These are phyloP conservation scores for Xestoiulus laeticollis DNA, from an alignment of 2,888 invertebrate species.

Conservation along the genomic window DNA sequence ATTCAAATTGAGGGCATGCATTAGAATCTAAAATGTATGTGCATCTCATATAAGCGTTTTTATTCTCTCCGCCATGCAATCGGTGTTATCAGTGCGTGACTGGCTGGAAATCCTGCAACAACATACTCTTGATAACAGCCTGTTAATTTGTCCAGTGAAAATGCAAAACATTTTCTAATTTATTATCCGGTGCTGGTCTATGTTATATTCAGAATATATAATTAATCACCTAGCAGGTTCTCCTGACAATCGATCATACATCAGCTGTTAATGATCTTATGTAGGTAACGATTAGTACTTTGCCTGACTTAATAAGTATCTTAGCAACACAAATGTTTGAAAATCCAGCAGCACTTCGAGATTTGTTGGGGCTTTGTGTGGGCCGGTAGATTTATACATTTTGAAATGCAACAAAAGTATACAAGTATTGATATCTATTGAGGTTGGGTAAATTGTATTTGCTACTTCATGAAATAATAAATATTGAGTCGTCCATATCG, in stretches of 20 bases:
- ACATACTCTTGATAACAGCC: background rate
- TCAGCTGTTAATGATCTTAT: background rate
- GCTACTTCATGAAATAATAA: background rate
- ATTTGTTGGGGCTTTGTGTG: background rate
- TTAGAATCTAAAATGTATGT: background rate
- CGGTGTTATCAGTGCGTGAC: slow-evolving; percentile 10
- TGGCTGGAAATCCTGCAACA: background rate
- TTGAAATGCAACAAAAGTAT: background rate
- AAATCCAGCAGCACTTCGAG: background rate
- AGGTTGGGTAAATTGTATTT: background rate
- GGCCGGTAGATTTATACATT: background rate
- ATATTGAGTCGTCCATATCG: background rate
- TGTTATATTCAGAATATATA: background rate
- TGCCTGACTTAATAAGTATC: background rate
- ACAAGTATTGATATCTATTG: background rate
- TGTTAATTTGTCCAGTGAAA: background rate
- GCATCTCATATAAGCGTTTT: no score
- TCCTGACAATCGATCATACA: background rate
- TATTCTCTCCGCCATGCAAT: background rate
- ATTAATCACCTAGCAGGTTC: background rate
- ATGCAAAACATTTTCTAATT: background rate
- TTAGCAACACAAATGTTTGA: background rate
- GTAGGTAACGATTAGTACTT: background rate
- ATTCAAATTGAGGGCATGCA: slow-evolving; percentile 18
- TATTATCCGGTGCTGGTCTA: background rate